A percentile compares a stretch with the other conserved stretches of the same genome.
Conservation (phyloP, 2,113 vertebrate species). For the Anseranas semipalmata region DNA sequence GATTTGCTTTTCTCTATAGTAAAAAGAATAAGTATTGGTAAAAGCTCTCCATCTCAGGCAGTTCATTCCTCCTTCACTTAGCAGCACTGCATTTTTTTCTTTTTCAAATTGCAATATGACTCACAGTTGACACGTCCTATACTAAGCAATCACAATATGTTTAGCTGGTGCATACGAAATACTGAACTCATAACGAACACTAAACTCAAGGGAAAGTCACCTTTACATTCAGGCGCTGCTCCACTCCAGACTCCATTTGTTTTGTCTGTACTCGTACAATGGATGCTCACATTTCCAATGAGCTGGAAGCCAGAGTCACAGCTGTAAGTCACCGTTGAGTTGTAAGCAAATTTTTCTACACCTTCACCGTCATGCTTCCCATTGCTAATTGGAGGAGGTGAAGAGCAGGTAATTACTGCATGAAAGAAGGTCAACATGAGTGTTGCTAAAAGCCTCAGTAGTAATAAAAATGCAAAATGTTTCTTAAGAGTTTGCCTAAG, state of each 20-base stretch:
- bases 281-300: not conserved
- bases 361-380: conserved; percentile 39
- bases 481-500: not conserved
- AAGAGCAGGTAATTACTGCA: conserved; percentile 45
- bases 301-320: conserved; percentile 56
- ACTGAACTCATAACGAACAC: fast-evolving
- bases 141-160: fast-evolving
- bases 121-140: fast-evolving
- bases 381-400: conserved; percentile 50
- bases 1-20: not conserved
- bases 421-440: not conserved
- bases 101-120: fast-evolving
- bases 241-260: conserved; percentile 33
- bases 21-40: fast-evolving
- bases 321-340: conserved; percentile 63
- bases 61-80: fast-evolving
- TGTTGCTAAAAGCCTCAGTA: not conserved
- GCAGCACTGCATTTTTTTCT: not conserved
- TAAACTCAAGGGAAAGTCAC: not conserved
- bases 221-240: conserved; percentile 40
- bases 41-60: fast-evolving
- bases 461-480: not conserved
- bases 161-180: not conserved
- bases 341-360: not conserved
- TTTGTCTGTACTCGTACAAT: not conserved